Evolutionary conservation across 2,797 vertebrate species (phyloP), one percentile per base, ranked within the genome.

Genomic region (Toxotes lorentzi): DNA sequence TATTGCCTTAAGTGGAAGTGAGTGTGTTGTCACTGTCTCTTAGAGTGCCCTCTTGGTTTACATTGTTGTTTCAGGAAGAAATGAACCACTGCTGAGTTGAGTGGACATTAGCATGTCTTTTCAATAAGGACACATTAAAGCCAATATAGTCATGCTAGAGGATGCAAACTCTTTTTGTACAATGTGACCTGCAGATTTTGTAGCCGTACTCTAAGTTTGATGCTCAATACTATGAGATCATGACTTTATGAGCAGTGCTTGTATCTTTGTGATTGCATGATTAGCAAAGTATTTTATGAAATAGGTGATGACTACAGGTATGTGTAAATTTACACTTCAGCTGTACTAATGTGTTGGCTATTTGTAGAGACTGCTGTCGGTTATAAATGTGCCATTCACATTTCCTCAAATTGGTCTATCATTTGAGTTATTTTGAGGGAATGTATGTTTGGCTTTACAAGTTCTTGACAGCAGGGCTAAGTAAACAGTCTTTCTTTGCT

Each of bases 1-100:
- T 69, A 53, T 81, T 86, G 91, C 90, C 91, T 91, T 91, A 88
- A 80, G 60, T 69, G 48, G 78, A 84, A 61, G n/a, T 1, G 30
- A 71, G 47, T 65, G 48, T 45, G 58, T 86, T 71, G 54, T 79
- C 56, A 76, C 32, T 9, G 16, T 73, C 51, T 83, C 51, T 76
- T 73, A 61, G 74, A 64, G 58, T 12, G 19, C 27, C 48, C 71
- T 43, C n/a, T 70, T 48, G 64, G 78, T 88, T 85, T 84, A 89
- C 66, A 56, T 56, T 60, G 43, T 78, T 73, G 73, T 75, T 78
- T 86, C 58, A 77, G 73, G 54, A 87, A 41, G 38, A 78, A 75
- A 70, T 51, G 21, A 71, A 72, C 64, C 30, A 72, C 43, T 50
- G 61, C 70, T 64, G 66, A 66, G 27, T 32, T 59, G 54, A 82